A percentile compares a stretch with the other conserved stretches of the same genome.
Evolutionary conservation across 2,888 invertebrate genomes (phyloP).

Genomic region (Cataglyphis cursor): DNA sequence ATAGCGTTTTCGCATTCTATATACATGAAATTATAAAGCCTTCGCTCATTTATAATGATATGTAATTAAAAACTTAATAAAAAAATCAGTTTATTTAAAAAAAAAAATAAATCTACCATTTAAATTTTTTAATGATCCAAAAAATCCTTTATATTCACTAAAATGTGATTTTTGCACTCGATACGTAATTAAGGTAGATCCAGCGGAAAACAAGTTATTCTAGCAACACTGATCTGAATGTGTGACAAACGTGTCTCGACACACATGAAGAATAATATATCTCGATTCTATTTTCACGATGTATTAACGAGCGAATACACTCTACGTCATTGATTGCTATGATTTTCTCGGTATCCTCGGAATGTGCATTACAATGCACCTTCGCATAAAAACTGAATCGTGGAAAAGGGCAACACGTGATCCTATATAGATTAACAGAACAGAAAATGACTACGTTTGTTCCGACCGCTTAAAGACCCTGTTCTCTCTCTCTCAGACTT

Average conservation of each 20-base stretch:
- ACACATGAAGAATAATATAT: conserved; percentile 46
- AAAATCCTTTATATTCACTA: no score
- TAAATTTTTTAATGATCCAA: no score
- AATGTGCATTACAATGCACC: not conserved
- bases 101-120: no score
- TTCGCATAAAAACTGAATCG: conserved; percentile 23
- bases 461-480: conserved; percentile 72
- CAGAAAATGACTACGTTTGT: conserved; percentile 58
- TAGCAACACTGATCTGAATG: conserved; percentile 23
- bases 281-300: conserved; percentile 33
- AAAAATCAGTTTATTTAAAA: no score
- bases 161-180: no score
- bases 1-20: no score
- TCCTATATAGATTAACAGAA: conserved; percentile 42
- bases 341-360: not conserved
- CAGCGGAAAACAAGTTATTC: no score
- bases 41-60: no score
- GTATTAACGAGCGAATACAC: conserved; percentile 29
- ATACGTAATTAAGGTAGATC: no score
- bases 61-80: no score
- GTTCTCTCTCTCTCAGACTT: conserved; percentile 64
- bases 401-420: conserved; percentile 24
- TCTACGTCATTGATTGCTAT: conserved; percentile 37
- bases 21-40: no score
- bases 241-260: conserved; percentile 19